A percentile compares a stretch with the other conserved stretches of the same genome.
Evolutionary conservation across 2,888 invertebrate genomes (phyloP).

Genomic region (Yponomeuta cagnagella): DNA sequence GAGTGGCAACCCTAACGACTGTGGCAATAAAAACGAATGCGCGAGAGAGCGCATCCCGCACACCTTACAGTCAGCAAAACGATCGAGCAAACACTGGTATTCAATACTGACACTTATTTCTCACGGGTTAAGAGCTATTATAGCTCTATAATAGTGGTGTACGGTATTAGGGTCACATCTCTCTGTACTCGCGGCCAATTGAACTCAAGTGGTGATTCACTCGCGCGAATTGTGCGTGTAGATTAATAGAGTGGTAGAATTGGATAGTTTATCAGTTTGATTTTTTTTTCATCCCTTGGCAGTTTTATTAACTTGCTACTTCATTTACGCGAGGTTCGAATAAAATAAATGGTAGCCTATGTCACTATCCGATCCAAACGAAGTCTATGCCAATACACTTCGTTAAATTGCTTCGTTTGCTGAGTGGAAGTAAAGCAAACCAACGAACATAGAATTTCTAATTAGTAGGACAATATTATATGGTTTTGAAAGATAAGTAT

Average conservation of each 20-base stretch:
- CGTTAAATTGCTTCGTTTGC: too few relatives aligned
- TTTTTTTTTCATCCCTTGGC: not conserved
- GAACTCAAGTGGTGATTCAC: conserved; percentile 9
- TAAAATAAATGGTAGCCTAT: too few relatives aligned
- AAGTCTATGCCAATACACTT: too few relatives aligned
- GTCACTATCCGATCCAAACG: too few relatives aligned
- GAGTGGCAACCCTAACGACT: not conserved
- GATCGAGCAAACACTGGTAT: not conserved
- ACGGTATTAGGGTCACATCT: conserved; percentile 34
- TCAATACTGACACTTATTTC: not conserved
- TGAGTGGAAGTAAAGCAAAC: too few relatives aligned
- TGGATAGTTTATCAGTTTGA: not conserved
- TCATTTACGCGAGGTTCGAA: too few relatives aligned
- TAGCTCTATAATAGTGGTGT: conserved; percentile 10
- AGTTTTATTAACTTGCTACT: too few relatives aligned
- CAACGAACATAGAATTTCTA: too few relatives aligned
- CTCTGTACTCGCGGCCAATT: conserved; percentile 17
- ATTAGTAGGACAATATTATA: too few relatives aligned
- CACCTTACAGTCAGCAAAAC: not conserved
- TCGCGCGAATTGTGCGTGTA: not conserved
- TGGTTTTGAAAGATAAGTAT: too few relatives aligned
- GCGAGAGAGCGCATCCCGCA: not conserved
- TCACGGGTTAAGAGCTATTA: not conserved
- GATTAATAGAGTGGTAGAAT: conserved; percentile 5
- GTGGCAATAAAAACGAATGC: conserved; percentile 4